phyloP scores from a whole-genome alignment of 2,888 invertebrate genomes.

The Dinocampus coccinellae region DNA sequence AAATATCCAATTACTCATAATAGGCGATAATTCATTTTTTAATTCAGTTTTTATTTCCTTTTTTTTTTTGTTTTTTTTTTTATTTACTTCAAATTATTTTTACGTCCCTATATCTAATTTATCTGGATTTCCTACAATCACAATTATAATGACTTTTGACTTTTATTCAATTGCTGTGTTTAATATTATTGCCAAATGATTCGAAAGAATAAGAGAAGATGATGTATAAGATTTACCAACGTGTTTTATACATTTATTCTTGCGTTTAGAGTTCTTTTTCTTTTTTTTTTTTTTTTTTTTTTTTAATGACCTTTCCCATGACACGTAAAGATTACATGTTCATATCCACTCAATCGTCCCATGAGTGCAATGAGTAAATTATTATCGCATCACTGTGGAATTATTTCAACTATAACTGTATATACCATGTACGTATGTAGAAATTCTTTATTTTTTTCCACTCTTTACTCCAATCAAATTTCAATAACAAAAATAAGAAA shows the following conservation, averaged over 20 bases:
- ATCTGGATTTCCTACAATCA: background rate
- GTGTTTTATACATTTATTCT: constrained; percentile 14
- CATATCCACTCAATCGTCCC: constrained; percentile 31
- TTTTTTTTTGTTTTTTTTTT: background rate
- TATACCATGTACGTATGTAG: background rate
- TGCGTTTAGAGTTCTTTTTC: constrained; percentile 52
- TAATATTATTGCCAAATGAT: constrained; percentile 39
- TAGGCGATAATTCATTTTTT: too few relatives aligned
- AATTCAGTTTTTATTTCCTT: background rate
- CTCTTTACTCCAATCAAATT: background rate
- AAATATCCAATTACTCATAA: too few relatives aligned
- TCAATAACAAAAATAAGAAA: background rate
- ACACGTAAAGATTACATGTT: constrained; percentile 42
- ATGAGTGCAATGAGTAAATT: constrained; percentile 42
- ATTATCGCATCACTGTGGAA: constrained; percentile 34
- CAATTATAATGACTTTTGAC: constrained; percentile 8
- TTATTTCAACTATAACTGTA: too few relatives aligned
- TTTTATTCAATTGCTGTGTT: constrained; percentile 38
- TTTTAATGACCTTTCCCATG: constrained; percentile 66
- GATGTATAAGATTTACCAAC: constrained; percentile 11
- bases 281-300: too few relatives aligned
- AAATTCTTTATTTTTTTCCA: background rate
- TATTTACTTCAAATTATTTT: background rate
- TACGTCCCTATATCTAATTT: background rate
- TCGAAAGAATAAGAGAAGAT: constrained; percentile 11